Percentiles rank a stretch among this genome's conserved stretches.
These are phyloP conservation scores for Ptyas mucosa DNA, from an alignment of 2,113 vertebrate species.

Conservation along the genomic window DNA sequence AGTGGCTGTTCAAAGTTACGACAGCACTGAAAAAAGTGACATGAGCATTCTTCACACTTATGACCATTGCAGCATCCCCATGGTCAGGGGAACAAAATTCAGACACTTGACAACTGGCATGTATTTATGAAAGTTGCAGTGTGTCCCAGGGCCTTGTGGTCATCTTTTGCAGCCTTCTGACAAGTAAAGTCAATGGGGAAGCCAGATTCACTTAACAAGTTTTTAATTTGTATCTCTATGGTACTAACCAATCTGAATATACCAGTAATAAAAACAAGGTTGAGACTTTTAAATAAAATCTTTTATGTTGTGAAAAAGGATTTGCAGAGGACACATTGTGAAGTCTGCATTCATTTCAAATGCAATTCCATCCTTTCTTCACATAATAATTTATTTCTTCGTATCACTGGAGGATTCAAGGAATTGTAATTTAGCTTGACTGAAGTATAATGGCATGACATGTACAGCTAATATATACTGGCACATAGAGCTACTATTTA, in stretches of 20 bases:
- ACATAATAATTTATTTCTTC: conserved; percentile 6
- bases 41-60: neutral
- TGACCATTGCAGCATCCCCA: neutral
- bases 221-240: neutral
- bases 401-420: neutral
- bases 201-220: neutral
- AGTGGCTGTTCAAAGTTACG: neutral
- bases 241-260: neutral
- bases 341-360: neutral
- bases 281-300: neutral
- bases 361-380: neutral
- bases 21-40: neutral
- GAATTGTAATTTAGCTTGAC: neutral
- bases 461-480: neutral
- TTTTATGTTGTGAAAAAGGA: neutral
- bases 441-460: neutral
- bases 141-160: neutral
- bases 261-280: too few relatives aligned
- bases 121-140: neutral
- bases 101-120: neutral
- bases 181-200: neutral
- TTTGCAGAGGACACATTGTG: neutral
- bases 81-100: neutral
- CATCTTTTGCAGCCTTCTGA: neutral
- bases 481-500: neutral